phyloP scores from a whole-genome alignment of 2,113 vertebrate genomes.

The Mola mola region DNA sequence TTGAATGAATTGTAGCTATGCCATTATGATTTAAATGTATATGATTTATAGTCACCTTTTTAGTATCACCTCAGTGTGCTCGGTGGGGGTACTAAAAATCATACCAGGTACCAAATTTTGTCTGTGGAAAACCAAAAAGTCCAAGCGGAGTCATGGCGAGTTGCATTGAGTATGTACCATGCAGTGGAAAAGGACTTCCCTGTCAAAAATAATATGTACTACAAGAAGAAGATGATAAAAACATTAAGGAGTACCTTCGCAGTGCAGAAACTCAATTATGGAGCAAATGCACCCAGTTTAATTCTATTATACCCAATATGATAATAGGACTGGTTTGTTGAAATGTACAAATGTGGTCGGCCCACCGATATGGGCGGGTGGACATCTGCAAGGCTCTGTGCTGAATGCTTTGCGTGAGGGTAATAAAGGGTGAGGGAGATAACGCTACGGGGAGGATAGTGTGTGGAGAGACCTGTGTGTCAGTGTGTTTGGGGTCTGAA shows the following conservation, averaged over 20 bases:
- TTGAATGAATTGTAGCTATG: too few species aligned
- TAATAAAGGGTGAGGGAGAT: constrained; percentile 74
- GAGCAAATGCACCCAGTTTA: constrained; percentile 37
- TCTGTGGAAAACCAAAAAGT: too few species aligned
- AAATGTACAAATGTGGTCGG: constrained; percentile 54
- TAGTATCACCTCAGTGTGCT: too few species aligned
- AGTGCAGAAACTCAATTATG: constrained; percentile 48
- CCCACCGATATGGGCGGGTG: constrained; percentile 40
- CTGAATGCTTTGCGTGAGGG: constrained; percentile 57
- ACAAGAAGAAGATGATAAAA: constrained; percentile 36
- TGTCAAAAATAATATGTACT: constrained; percentile 26
- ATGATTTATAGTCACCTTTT: too few species aligned
- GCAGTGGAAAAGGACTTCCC: too few species aligned
- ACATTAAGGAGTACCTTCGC: constrained; percentile 39
- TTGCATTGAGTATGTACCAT: too few species aligned
- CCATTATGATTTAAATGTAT: too few species aligned
- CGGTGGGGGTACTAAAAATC: too few species aligned
- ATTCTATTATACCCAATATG: constrained; percentile 73
- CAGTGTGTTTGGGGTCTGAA: constrained; percentile 53
- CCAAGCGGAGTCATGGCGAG: too few species aligned
- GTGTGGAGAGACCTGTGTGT: constrained; percentile 56
- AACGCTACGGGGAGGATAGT: constrained; percentile 55
- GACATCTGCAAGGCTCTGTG: constrained; percentile 62
- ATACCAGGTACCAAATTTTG: too few species aligned
- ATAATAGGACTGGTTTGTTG: constrained; percentile 62